Evolutionary conservation across 2,888 invertebrate species (phyloP), one percentile per base, ranked within the genome.

Genomic region (Andrena marginata): DNA sequence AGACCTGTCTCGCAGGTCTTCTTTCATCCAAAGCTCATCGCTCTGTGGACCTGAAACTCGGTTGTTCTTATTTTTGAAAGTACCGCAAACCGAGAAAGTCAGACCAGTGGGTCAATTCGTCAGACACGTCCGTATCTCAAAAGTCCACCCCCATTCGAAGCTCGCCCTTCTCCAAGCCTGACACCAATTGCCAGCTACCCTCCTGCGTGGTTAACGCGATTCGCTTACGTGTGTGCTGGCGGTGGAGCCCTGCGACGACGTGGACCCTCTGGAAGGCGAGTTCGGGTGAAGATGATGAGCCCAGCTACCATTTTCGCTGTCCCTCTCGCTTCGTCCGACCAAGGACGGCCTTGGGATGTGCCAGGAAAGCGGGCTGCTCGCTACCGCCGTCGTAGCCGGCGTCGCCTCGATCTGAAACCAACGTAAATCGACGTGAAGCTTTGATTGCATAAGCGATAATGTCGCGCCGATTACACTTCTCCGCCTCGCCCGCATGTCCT

Each of bases 301-400:
- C 93, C 92, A 93, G 86, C 88, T 93, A 71, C 90, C 91, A 87
- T 92, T 92, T 65, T 93, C 93, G 76, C 92, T 93, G 84, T 91
- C 92, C 73, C 89, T 91, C 84, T 93, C 93, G 86, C 90, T 91
- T 7, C 91, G 91, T 26, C 92, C 92, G 87, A 95, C 95, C 89
- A 97, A 95, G 92, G 97, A 97, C 92, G 97, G 97, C 95, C 97
- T 96, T 90, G 97, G 97, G 94, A 97, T 97, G 94, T 97, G 97
- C 97, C 97, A 97, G 94, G 96, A 95, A 94, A 94, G 94, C 85
- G 90, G 89, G 80, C 87, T 91, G 63, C 90, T 87, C 70, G 87
- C 84, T 69, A 88, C 90, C 76, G 89, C 89, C 70, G 91, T 81
- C 77, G 89, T 80, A 35, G 79, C 87, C 87, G 89, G 87, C 76